Evolutionary conservation across 2,888 invertebrate genomes (phyloP).

Genomic region (Pristionchus maxplancki): DNA sequence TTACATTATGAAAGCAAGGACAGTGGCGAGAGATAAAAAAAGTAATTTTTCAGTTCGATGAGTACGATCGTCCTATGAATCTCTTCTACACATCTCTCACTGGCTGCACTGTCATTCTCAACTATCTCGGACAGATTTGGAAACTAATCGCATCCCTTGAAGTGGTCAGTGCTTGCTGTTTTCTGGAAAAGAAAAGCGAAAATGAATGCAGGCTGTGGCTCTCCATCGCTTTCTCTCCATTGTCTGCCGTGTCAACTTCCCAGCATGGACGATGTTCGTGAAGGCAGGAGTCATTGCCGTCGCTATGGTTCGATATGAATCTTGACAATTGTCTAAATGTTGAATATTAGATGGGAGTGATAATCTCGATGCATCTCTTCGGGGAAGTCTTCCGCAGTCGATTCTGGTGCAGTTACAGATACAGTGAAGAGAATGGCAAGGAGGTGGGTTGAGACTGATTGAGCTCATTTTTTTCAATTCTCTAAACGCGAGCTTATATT

Average conservation of each 20-base stretch:
- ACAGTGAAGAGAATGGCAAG: background rate
- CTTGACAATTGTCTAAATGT: no score
- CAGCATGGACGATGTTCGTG: background rate
- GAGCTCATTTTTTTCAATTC: background rate
- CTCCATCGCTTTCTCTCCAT: conserved; percentile 11
- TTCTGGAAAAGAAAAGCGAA: background rate
- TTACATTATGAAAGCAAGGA: background rate
- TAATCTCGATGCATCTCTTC: background rate
- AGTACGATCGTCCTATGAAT: background rate
- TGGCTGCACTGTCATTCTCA: conserved; percentile 16
- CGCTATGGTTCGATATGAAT: background rate
- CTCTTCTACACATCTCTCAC: conserved; percentile 18
- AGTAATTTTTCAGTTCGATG: conserved; percentile 7
- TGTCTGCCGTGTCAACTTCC: background rate
- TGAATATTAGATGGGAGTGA: background rate
- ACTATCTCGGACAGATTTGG: conserved; percentile 1
- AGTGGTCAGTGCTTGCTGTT: background rate
- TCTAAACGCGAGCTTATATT: background rate
- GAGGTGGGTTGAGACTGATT: background rate
- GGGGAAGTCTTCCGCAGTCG: conserved; percentile 1
- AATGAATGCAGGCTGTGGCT: background rate
- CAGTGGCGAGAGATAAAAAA: background rate
- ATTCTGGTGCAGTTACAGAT: conserved; percentile 37
- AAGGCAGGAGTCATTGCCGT: background rate
- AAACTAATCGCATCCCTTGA: background rate